These are phyloP conservation scores for Synergus japonicus DNA, from an alignment of 2,888 invertebrate genomes.

Conservation along the genomic window DNA sequence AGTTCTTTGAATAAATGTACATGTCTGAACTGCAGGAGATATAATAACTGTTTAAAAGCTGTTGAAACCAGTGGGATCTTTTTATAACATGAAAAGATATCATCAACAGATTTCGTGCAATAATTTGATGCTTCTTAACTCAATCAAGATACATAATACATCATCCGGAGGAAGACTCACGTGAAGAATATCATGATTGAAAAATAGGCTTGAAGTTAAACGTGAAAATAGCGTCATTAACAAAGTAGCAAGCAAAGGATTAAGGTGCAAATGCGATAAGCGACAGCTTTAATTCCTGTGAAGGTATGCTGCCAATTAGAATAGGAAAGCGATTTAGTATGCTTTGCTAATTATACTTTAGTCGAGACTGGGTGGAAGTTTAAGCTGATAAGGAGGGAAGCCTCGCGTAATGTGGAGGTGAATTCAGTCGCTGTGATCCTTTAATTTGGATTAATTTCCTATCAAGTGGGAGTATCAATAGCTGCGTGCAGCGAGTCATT, in stretches of 20 bases:
- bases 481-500: conserved; percentile 43
- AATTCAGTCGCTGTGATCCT: conserved; percentile 27
- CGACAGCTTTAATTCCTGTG: conserved; percentile 47
- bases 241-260: not conserved
- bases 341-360: conserved; percentile 19
- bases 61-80: too few species aligned
- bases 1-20: not conserved
- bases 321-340: conserved; percentile 39
- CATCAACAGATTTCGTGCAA: not conserved
- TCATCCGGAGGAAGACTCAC: conserved; percentile 12
- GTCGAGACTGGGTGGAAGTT: conserved; percentile 5
- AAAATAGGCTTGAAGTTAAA: not conserved
- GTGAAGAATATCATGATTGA: not conserved
- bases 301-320: conserved; percentile 48
- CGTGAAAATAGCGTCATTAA: not conserved
- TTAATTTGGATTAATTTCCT: conserved; percentile 55
- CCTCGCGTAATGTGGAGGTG: conserved; percentile 42
- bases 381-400: conserved; percentile 44
- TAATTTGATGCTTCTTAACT: not conserved
- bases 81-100: not conserved
- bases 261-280: not conserved
- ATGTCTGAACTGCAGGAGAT: too few species aligned
- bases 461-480: conserved; percentile 57
- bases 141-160: not conserved
- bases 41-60: too few species aligned